Base-by-base conservation (phyloP, 2,888 invertebrate genomes). In the Limnephilus lunatus region DNA sequence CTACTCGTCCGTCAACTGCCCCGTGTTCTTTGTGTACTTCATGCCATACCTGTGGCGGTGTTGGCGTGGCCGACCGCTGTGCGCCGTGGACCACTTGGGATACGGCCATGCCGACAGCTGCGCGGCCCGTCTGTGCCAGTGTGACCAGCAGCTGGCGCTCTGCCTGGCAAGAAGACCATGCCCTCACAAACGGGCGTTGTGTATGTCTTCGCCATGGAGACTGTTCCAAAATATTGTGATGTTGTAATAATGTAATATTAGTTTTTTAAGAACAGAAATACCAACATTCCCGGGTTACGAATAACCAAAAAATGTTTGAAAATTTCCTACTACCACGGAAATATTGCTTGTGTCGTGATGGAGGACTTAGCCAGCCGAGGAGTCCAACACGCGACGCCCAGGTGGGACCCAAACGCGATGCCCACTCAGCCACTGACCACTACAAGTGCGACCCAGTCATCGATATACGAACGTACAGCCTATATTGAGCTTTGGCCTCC, bases 1-100 rank as follows among this genome's bases (percentile, higher is more conserved):
- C 95, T 99, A 99, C 95, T 97, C 97, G 94, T 96, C 97, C 91
- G 97, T 98, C 91, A 97, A 97, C 94, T 98, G 98, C 94, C 98
- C 98, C 5, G 97, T 97, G 95, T 97, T 97, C 95, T 96, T 98
- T 31, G 98, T 98, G 92, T 99, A 99, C 95, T 97, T 98, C 94
- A 97, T 98, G 94, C 98, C 98, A 3, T 99, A 98, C 95, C 97
- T 98, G 94, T 99, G 98, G 98, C 97, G 97, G 94, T 99, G 99
- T 95, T 97, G 97, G 95, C 96, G 96, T 15, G 97, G 98, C 0
- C 96, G 97, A 94, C 98, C 98, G 0, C 96, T 98, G 80, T 99
- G 98, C 94, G 97, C 98, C 95, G 95, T 96, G 94, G 96, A 95
- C 94, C 95, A 96, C 94, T 95, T 95, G 92, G 94, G 95, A 92